Percentiles rank a stretch among this genome's conserved stretches.
phyloP scores from a whole-genome alignment of 2,113 vertebrate species.

The Hiodon tergisus region DNA sequence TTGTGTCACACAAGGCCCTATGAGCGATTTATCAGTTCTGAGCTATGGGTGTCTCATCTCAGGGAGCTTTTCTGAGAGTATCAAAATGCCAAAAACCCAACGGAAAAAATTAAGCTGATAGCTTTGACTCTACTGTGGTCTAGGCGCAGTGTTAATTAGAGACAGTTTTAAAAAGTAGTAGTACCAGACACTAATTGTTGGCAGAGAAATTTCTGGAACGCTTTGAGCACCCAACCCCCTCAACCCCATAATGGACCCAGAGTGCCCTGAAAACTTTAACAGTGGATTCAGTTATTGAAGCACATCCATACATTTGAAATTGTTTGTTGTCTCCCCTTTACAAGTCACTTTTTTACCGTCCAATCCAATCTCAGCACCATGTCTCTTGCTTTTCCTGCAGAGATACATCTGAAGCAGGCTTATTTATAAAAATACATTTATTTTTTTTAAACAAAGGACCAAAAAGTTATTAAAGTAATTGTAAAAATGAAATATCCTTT shows the following conservation, averaged over 20 bases:
- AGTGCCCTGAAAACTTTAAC: conserved; percentile 25
- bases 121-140: conserved; percentile 43
- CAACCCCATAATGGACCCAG: neutral
- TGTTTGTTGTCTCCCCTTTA: conserved; percentile 56
- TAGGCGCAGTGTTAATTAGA: conserved; percentile 79
- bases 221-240: conserved; percentile 34
- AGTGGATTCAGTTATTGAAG: conserved; percentile 50
- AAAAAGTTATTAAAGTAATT: conserved; percentile 34
- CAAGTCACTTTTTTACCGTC: conserved; percentile 30
- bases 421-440: conserved; percentile 19
- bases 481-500: conserved; percentile 56
- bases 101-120: conserved; percentile 26
- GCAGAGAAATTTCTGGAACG: conserved; percentile 70
- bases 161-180: conserved; percentile 66
- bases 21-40: conserved; percentile 26
- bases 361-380: conserved; percentile 29
- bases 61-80: conserved; percentile 25
- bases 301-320: conserved; percentile 45
- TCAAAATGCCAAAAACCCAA: conserved; percentile 34
- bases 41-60: conserved; percentile 18
- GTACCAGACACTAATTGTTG: conserved; percentile 79
- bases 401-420: neutral
- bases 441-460: neutral
- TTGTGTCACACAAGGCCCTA: conserved; percentile 3
- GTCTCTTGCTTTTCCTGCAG: conserved; percentile 25